Base-by-base conservation (phyloP, 1,140 invertebrate genomes). In the Drosophila subpulchrella region DNA sequence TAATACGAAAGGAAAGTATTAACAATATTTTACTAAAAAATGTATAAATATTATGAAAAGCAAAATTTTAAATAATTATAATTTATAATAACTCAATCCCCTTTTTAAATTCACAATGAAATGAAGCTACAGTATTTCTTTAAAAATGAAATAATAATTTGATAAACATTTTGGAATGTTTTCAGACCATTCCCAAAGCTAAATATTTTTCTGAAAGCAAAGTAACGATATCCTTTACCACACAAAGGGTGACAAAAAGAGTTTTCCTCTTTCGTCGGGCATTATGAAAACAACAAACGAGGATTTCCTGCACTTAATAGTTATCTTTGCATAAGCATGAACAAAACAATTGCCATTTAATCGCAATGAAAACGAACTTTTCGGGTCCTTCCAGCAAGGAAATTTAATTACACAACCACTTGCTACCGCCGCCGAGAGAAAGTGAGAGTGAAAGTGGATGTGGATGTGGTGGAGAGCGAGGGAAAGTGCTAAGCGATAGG, bases 271-370 rank as follows among this genome's bases (percentile, higher is more conserved):
- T 42, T 34, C 41, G 55, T 32, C 38, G 34, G 27, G 47, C 38
- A 53, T 68, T 68, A 67, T 20, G 44, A 53, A n/a, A 47, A 42
- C 34, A 68, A 68, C 65, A 68, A 68, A 68, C 65, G 65, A 54
- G 60, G 60, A 68, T 68, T 68, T 68, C n/a, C 61, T 47, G 24
- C 61, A 68, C 65, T 68, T 68, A 67, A 68, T 66, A 66, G 65
- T 68, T 68, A 68, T 71, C 55, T 71, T 65, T 57, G 54, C 57
- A 58, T 46, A 63, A 55, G 32, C 56, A 44, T 60, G 51, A 72
- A 50, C 75, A 77, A 62, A 78, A 78, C 75, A 78, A 78, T 71
- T 78, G 75, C 66, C 74, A 78, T 76, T 78, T 71, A 78, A 78
- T 71, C 75, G 65, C 57, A 59, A 76, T 71, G 75, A 59, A 71